Evolutionary conservation across 2,113 vertebrate species (phyloP), one percentile per base, ranked within the genome.

Genomic region (Trachemys scripta): DNA sequence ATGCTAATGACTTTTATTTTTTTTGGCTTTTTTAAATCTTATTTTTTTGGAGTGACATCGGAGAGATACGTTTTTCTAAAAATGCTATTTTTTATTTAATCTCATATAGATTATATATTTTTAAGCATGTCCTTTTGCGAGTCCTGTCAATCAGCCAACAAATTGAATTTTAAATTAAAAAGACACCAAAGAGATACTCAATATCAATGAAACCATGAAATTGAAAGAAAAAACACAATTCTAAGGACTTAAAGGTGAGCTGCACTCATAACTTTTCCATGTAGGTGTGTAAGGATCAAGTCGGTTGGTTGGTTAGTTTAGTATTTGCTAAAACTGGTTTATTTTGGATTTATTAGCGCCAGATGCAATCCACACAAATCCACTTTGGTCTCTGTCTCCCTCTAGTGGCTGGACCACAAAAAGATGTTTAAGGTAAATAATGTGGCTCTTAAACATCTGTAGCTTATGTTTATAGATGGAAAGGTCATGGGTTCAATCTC

Each of bases 1-100:
- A 98, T 98, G 95, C 94, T 98, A 97, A 98, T 97, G 91, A 93
- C 84, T 97, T 94, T 93, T 1, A 1, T 76, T 65, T 91, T 97
- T 97, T 83, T 83, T 97, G 94, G 91, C 89, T 90, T 86, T 90
- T 88, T n/a, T 49, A 76, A 95, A 89, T 91, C 42, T 50, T 35
- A 85, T 94, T 95, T 92, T 88, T 57, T 76, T 80, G 90, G 91
- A 91, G 90, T 53, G 83, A 84, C 29, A 22, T 12, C 13, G n/a
- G 38, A 83, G 79, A 75, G 80, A 87, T 29, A 96, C 27, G 31
- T 59, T 59, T 59, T 59, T 14, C 57, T 59, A 59, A 31, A 12
- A 29, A 31, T 31, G 57, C 27, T 59, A 31, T 59, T 27, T 59
- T 59, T 57, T 57, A 57, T 57, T 57, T 29, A 59, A 59, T 29